Evolutionary conservation across 2,797 vertebrate genomes (phyloP).

Genomic region (Brachyalestes nurse): DNA sequence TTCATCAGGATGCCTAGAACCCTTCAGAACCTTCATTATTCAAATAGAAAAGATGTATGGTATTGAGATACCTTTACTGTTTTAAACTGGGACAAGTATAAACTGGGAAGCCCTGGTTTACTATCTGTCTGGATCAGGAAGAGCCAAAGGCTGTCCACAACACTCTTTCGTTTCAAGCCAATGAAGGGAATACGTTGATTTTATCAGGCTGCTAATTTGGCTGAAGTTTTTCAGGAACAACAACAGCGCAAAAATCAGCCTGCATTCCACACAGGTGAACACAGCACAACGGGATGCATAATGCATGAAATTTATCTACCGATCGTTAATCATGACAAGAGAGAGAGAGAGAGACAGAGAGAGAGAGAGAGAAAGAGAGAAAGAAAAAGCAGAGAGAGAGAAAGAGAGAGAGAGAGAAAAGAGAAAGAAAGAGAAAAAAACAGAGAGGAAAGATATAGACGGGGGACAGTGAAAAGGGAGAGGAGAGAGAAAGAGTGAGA

Average conservation of each 20-base stretch:
- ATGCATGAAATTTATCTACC: constrained; percentile 67
- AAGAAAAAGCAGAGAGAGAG: constrained; percentile 26
- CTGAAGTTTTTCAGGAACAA: constrained; percentile 60
- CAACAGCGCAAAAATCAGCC: constrained; percentile 45
- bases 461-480: too few species aligned
- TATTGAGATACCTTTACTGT: too few species aligned
- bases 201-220: constrained; percentile 61
- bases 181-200: constrained; percentile 43
- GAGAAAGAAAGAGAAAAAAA: background rate
- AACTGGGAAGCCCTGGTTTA: background rate
- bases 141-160: constrained; percentile 19
- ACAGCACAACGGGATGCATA: constrained; percentile 69
- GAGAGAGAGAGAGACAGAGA: constrained; percentile 33
- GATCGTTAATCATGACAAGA: constrained; percentile 64
- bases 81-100: too few species aligned
- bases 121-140: background rate
- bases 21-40: background rate
- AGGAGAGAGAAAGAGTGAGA: rapidly evolving
- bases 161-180: background rate
- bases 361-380: background rate
- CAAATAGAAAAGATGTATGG: too few species aligned
- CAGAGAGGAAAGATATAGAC: too few species aligned
- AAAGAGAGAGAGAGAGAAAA: background rate
- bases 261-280: constrained; percentile 63
- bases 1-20: background rate